These are phyloP conservation scores for Melanerpes formicivorus DNA, from an alignment of 2,113 vertebrate genomes.

Conservation along the genomic window DNA sequence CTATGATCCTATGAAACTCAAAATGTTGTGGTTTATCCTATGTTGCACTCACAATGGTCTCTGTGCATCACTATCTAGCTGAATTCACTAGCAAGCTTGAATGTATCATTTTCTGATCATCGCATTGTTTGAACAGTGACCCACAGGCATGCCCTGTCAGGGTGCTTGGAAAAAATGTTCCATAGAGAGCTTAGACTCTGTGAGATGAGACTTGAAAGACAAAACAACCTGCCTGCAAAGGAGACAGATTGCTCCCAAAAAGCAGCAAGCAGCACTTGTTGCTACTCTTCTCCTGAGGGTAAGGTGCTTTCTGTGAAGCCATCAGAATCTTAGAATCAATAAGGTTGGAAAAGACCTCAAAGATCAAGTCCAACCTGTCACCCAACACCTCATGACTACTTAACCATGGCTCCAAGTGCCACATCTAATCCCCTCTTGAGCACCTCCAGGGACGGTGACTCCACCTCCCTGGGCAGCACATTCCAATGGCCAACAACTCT, in stretches of 20 bases:
- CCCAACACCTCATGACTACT: too few relatives aligned
- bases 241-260: neutral
- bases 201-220: neutral
- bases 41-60: neutral
- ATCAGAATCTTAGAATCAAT: too few relatives aligned
- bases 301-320: neutral
- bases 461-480: too few relatives aligned
- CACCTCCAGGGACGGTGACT: too few relatives aligned
- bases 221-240: neutral
- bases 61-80: neutral
- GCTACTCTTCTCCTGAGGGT: neutral
- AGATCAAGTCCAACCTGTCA: too few relatives aligned
- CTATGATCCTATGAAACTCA: too few relatives aligned
- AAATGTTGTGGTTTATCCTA: neutral
- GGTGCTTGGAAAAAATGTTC: neutral
- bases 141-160: neutral
- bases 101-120: neutral
- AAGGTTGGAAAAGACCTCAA: too few relatives aligned
- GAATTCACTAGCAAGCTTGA: neutral
- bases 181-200: neutral
- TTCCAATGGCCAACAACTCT: too few relatives aligned
- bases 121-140: neutral
- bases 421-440: too few relatives aligned
- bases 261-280: neutral
- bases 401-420: too few relatives aligned